Conservation (phyloP, 30 jellyfish, hydroid and myxozoan genomes). For the Aurelia coerulea region DNA sequence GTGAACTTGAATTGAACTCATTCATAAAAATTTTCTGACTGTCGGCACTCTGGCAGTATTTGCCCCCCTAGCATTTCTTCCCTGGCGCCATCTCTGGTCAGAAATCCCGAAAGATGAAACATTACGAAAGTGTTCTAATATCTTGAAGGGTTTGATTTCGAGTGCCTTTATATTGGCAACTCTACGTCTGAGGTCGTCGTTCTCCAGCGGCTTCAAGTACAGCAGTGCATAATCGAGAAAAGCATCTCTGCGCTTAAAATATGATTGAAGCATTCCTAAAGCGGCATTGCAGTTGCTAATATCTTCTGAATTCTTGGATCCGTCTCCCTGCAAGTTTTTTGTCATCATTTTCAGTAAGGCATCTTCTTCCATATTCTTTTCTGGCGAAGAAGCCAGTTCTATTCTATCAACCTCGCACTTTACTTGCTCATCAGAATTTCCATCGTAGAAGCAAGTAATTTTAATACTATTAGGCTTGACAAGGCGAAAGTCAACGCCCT, state of each 20-base stretch:
- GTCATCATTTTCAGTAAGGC: conserved; percentile 10
- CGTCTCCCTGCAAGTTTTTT: background rate
- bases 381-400: conserved; percentile 4
- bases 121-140: conserved; percentile 21
- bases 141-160: background rate
- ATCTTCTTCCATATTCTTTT: conserved; percentile 3
- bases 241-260: conserved; percentile 14
- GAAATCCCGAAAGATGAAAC: conserved; percentile 9
- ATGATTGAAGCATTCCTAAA: background rate
- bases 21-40: too few species aligned
- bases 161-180: background rate
- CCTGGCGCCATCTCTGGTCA: too few species aligned
- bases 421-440: background rate
- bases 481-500: too few species aligned
- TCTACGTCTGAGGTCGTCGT: background rate
- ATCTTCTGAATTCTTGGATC: background rate
- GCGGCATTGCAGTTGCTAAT: background rate
- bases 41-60: too few species aligned
- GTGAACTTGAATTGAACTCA: too few species aligned
- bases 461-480: background rate
- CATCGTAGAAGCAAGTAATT: conserved; percentile 6
- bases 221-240: conserved; percentile 5
- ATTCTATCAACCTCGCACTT: background rate
- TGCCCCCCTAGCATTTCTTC: too few species aligned
- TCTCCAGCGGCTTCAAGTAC: conserved; percentile 10